Evolutionary conservation across 2,797 vertebrate genomes (phyloP), one percentile per base, ranked within the genome.

Genomic region (Microctenopoma stevenorrisi): DNA sequence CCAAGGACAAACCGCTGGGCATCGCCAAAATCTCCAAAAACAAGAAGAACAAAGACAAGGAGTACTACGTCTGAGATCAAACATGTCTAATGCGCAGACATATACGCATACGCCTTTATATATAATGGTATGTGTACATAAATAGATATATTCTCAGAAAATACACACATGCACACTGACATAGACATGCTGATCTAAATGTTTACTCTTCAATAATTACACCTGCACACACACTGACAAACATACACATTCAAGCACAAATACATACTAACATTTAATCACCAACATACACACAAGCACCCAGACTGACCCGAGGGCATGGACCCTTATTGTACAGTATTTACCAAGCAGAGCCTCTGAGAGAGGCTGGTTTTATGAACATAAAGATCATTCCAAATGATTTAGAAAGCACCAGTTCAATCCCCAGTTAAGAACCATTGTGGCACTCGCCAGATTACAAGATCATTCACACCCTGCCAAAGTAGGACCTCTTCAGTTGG

Each of bases 31-130:
- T 96, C 93, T 97, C 97, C 92, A 99, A 99, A 94, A 98, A 96
- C 92, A 99, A 99, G 95, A 99, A 99, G 93, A 98, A 99, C 95
- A 99, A 99, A 95, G 98, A 99, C 95, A 99, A 98, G 92, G 98
- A 99, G 93, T 99, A 99, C 93, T 99, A 99, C 76, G 98, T 99
- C 95, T 99, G 97, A 99, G 94, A 67, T 38, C 55, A 62, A 82
- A 76, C 63, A 71, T 28, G 63, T 69, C 73, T 83, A 74, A 92
- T 76, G 71, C 72, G 51, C 79, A 82, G 77, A 90, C 93, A 85
- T 93, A 92, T 94, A 93, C 79, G 78, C 85, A 84, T 89, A 94
- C 93, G 95, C 95, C 88, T 95, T 94, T 96, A 95, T 96, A 96
- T 96, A 91, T 91, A 86, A 89, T 28, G 85, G 93, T 88, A 92